These are phyloP conservation scores for Sebastiscus albofasciatus DNA, from an alignment of 2,797 vertebrate species.

Conservation along the genomic window DNA sequence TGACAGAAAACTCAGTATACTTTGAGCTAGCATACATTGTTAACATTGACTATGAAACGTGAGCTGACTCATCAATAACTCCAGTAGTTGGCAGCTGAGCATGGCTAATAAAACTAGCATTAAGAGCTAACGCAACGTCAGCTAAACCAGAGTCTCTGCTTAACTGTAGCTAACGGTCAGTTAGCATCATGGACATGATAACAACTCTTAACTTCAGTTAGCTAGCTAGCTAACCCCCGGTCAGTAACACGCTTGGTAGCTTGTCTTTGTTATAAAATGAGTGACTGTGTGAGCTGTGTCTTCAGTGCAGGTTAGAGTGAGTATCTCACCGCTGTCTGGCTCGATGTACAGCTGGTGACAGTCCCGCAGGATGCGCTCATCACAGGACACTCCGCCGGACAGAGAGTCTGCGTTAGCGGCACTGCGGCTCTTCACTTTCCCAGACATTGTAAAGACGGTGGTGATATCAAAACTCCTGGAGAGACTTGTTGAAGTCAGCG, in stretches of 20 bases:
- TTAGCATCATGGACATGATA: conserved; percentile 15
- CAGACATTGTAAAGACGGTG: conserved; percentile 76
- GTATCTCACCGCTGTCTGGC: conserved; percentile 73
- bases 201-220: background rate
- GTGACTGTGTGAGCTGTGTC: background rate
- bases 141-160: background rate
- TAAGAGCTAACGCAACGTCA: background rate
- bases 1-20: background rate
- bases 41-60: background rate
- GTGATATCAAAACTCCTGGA: background rate
- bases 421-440: conserved; percentile 83
- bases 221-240: background rate
- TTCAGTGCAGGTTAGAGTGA: background rate
- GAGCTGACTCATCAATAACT: background rate
- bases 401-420: conserved; percentile 83
- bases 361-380: conserved; percentile 86
- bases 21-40: background rate
- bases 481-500: background rate
- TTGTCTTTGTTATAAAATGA: background rate
- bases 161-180: conserved; percentile 48
- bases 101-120: background rate
- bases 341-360: conserved; percentile 87
- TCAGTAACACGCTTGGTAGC: background rate
- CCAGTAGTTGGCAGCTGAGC: background rate
- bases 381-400: conserved; percentile 79